Conservation (phyloP, 2,797 vertebrate species). For the Peromyscus aztecus region DNA sequence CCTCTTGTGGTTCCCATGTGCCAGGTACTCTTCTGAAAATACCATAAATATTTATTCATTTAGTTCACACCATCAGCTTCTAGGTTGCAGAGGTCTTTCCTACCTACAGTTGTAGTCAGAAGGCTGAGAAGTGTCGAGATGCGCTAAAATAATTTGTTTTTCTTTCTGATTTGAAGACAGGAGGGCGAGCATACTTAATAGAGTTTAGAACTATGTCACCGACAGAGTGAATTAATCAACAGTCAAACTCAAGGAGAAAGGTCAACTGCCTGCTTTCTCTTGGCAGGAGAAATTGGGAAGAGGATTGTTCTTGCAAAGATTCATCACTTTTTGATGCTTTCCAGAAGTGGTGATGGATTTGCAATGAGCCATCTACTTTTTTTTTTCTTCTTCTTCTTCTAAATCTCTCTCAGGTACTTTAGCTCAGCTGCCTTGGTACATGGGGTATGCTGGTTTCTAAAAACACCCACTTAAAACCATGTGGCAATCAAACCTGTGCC, state of each 20-base stretch:
- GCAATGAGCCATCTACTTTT: conserved; percentile 59
- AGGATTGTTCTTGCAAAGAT: conserved; percentile 71
- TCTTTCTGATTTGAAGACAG: conserved; percentile 69
- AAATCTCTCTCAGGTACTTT: conserved; percentile 21
- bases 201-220: conserved; percentile 73
- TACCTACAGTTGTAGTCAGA: not conserved
- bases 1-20: not conserved
- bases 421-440: not conserved
- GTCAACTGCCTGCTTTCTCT: conserved; percentile 78
- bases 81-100: conserved; percentile 31
- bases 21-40: conserved; percentile 41
- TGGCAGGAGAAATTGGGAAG: conserved; percentile 69
- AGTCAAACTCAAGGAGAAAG: conserved; percentile 79
- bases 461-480: not conserved
- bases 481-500: not conserved
- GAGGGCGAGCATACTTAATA: conserved; percentile 60
- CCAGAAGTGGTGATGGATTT: conserved; percentile 78
- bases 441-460: not conserved
- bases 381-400: not conserved
- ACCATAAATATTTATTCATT: conserved; percentile 69
- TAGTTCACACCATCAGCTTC: conserved; percentile 49
- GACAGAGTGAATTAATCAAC: conserved; percentile 77
- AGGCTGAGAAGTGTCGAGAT: conserved; percentile 56
- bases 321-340: conserved; percentile 79
- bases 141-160: conserved; percentile 72